phyloP scores from a whole-genome alignment of 2,888 invertebrate genomes.

The Cryptocheilus praepositus region DNA sequence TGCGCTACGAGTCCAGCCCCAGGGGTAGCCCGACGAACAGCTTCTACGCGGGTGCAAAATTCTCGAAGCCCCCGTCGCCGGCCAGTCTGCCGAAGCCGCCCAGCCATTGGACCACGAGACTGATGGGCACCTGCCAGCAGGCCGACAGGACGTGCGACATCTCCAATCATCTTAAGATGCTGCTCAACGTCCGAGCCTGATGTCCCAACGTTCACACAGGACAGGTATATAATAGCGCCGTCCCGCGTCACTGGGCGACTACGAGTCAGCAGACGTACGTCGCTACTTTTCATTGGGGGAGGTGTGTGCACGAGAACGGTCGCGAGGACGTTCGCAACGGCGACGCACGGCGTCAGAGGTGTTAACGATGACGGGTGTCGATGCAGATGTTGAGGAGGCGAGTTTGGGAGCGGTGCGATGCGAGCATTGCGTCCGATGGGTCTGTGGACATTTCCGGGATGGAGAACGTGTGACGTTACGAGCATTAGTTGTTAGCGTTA shows the following conservation, averaged over 20 bases:
- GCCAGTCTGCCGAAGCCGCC: constrained; percentile 88
- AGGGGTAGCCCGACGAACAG: constrained; percentile 70
- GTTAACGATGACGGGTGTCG: no score
- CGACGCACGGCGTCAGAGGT: constrained; percentile 3
- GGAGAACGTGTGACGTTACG: background rate
- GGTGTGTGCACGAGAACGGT: constrained; percentile 30
- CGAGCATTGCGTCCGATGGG: no score
- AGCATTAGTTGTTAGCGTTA: background rate
- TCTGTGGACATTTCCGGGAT: no score
- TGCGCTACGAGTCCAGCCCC: constrained; percentile 58
- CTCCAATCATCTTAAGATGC: constrained; percentile 68
- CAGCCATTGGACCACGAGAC: constrained; percentile 81
- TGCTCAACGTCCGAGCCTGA: constrained; percentile 72
- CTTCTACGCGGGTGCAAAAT: constrained; percentile 84
- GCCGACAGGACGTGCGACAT: constrained; percentile 59
- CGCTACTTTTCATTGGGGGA: background rate
- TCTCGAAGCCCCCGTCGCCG: constrained; percentile 88
- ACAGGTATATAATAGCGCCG: constrained; percentile 41
- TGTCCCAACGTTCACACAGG: constrained; percentile 50
- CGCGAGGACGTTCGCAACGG: constrained; percentile 17
- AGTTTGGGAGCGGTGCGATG: no score
- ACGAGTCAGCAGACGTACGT: background rate
- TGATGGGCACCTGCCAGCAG: constrained; percentile 57
- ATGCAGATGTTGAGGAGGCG: no score
- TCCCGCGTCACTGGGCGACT: background rate